These are phyloP conservation scores for Apomyelois bistriatella DNA, from an alignment of 2,888 invertebrate species.

Conservation along the genomic window DNA sequence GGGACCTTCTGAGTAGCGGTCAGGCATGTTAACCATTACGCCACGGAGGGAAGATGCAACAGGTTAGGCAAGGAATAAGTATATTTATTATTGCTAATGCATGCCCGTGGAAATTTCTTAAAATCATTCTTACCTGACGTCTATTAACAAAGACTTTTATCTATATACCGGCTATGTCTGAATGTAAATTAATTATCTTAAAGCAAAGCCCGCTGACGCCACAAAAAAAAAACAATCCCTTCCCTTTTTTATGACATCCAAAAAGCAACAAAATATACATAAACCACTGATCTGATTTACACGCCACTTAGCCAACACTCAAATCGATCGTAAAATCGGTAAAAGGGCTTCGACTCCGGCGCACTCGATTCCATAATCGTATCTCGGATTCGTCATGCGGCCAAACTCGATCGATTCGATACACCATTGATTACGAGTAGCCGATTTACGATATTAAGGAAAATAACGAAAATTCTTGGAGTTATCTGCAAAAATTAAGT, in stretches of 20 bases:
- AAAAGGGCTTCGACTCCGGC: slow-evolving; percentile 7
- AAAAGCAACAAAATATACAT: slow-evolving; percentile 5
- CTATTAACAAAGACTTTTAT: no score
- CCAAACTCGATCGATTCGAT: slow-evolving; percentile 15
- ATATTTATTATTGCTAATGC: no score
- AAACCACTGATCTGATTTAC: slow-evolving; percentile 12
- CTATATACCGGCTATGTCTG: no score
- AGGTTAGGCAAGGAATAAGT: no score
- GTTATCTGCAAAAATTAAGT: background rate
- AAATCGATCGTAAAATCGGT: slow-evolving; percentile 11
- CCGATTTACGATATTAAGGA: slow-evolving; percentile 1
- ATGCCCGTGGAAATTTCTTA: no score
- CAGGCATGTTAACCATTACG: no score
- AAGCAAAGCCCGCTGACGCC: background rate
- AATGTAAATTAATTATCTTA: no score
- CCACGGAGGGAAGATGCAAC: no score
- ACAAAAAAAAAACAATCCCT: background rate
- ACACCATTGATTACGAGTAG: slow-evolving; percentile 1
- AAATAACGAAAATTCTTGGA: background rate
- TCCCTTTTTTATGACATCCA: background rate
- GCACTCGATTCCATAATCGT: slow-evolving; percentile 14
- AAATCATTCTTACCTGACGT: no score
- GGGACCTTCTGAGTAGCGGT: no score
- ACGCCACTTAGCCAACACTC: slow-evolving; percentile 11
- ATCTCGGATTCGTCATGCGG: slow-evolving; percentile 18